Evolutionary conservation across 2,797 vertebrate genomes (phyloP), one percentile per base, ranked within the genome.

Genomic region (Poecilia gillii): DNA sequence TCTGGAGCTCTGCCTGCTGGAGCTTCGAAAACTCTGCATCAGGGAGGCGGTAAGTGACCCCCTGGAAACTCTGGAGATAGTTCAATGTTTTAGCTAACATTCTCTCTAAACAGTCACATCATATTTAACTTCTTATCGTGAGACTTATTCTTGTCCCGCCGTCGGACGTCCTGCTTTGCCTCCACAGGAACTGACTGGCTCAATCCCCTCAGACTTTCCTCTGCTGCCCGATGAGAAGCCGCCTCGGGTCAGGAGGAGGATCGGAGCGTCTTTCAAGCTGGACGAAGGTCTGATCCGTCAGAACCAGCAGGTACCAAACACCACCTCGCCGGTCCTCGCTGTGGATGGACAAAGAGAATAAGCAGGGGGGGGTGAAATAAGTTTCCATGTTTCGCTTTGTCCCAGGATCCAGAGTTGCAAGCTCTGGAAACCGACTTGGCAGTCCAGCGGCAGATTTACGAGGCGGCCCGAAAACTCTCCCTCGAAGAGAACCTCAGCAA

Each of bases 21-120:
- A 99, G 91, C 96, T 99, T 68, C 94, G 96, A 70, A 95, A 92
- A 77, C 96, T 99, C 49, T 99, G 98, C 92, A 94, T 99, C 87
- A 92, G 97, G 5, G 98, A 99, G 88, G 97, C 98, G 62, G 98
- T 99, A 87, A 96, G 98, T 95, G 7, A 53, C 47, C 62, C 8
- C 0, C 0, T 33, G 41, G 6, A 75, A 41, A 33, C 20, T 3
- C 8, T 39, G 70, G 14, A 18, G 36, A 36, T 11, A 31, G n/a
- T 59, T 72, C 23, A 14, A 4, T 76, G 62, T 76, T 66, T 64
- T 39, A 41, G 25, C 12, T 45, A 41, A n/a, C 12, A 45, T 25
- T 41, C n/a, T 46, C 68, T 71, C 68, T 45, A 41, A 68, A 28
- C 12, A 14, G 41, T 28, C 41, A 71, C 41, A 45, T 25, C 7